Conservation (phyloP, 2,888 invertebrate species). For the Litoditis marina region DNA sequence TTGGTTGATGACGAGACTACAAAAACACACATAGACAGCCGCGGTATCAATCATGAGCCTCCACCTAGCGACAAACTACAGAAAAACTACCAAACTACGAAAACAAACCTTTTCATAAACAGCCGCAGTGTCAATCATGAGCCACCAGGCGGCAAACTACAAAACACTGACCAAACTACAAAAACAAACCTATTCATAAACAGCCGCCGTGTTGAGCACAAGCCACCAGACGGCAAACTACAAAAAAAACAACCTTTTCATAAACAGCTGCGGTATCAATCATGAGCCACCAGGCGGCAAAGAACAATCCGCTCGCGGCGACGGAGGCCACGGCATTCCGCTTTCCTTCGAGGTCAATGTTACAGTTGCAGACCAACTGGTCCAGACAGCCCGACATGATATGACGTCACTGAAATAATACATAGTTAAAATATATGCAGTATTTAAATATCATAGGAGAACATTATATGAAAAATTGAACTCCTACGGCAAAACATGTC, state of each 20-base stretch:
- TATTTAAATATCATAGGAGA: conserved; percentile 1
- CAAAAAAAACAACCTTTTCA: conserved; percentile 51
- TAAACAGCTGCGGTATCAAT: conserved; percentile 86
- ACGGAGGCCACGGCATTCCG: conserved; percentile 83
- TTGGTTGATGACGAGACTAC: no score
- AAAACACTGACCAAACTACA: conserved; percentile 73
- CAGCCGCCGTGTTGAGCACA: conserved; percentile 86
- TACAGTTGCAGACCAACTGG: conserved; percentile 48
- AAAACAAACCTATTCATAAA: conserved; percentile 66
- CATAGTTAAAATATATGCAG: no score
- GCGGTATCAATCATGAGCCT: conserved; percentile 95
- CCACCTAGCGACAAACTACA: no score
- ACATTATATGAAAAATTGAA: no score
- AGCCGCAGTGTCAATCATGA: conserved; percentile 88
- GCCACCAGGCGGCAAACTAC: conserved; percentile 97
- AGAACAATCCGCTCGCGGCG: conserved; percentile 83
- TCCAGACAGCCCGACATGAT: conserved; percentile 58
- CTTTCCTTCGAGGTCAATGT: conserved; percentile 76
- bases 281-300: conserved; percentile 94
- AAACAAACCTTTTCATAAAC: conserved; percentile 67
- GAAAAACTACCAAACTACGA: no score
- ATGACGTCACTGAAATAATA: no score
- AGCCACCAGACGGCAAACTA: conserved; percentile 96
- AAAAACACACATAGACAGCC: conserved; percentile 74
- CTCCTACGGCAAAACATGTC: background rate